Evolutionary conservation across 1,140 invertebrate species (phyloP).

Genomic region (Papilio machaon): DNA sequence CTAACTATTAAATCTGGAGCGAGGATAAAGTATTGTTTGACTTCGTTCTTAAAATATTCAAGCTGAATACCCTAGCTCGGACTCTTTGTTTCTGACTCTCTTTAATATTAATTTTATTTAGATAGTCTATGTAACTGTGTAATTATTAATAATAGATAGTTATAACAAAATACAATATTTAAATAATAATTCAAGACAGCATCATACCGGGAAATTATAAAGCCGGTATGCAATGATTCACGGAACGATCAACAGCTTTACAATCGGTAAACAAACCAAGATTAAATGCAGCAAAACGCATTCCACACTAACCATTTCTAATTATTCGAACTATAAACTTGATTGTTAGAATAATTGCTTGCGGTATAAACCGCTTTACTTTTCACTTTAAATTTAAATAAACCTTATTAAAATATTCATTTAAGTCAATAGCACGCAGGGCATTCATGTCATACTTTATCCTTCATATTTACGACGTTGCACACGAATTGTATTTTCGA

Average conservation of each 20-base stretch:
- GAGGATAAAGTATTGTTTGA: neutral
- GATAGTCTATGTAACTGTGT: neutral
- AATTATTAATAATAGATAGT: neutral
- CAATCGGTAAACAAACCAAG: slow-evolving; percentile 32
- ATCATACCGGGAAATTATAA: slow-evolving; percentile 1
- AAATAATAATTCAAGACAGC: slow-evolving; percentile 12
- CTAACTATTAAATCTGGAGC: neutral
- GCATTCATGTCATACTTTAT: slow-evolving; percentile 16
- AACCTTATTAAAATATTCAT: neutral
- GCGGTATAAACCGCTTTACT: neutral
- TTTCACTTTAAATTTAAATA: too few species aligned
- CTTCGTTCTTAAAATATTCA: neutral
- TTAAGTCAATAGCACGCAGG: neutral
- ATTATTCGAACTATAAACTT: slow-evolving; percentile 18
- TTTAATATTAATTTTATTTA: neutral
- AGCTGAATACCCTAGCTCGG: neutral
- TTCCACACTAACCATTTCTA: slow-evolving; percentile 23
- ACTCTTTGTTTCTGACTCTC: neutral
- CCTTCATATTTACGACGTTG: slow-evolving; percentile 12
- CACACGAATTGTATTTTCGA: slow-evolving; percentile 3
- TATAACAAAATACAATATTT: too few species aligned
- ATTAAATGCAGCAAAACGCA: slow-evolving; percentile 23
- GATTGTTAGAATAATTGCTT: slow-evolving; percentile 7
- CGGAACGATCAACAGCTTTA: neutral
- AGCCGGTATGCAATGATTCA: slow-evolving; percentile 17